A percentile compares a stretch with the other conserved stretches of the same genome.
These are phyloP conservation scores for Apaloderma vittatum DNA, from an alignment of 2,113 vertebrate species.

Conservation along the genomic window DNA sequence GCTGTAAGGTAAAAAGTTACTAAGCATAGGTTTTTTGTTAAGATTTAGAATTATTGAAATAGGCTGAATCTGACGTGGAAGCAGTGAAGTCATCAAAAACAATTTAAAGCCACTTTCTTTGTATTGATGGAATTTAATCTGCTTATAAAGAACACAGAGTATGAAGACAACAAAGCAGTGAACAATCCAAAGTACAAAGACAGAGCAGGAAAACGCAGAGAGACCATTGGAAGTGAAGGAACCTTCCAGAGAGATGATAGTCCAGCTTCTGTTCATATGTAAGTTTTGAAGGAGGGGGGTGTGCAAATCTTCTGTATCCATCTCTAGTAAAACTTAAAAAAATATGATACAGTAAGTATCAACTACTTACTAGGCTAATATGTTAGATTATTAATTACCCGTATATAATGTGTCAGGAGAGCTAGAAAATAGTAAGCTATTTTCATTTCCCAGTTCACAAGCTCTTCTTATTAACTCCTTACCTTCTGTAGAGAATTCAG, in stretches of 20 bases:
- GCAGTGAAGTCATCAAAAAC: not conserved
- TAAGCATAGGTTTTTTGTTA: not conserved
- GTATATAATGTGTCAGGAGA: not conserved
- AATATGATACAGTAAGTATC: not conserved
- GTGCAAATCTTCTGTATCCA: not conserved
- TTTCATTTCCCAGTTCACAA: not conserved
- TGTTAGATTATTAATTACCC: not conserved
- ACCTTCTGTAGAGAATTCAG: not conserved
- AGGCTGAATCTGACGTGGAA: not conserved
- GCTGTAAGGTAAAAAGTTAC: not conserved
- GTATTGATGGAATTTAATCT: not conserved
- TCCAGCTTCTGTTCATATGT: constrained; percentile 93
- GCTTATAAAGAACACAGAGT: constrained; percentile 87
- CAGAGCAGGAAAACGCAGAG: constrained; percentile 90
- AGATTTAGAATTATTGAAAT: not conserved
- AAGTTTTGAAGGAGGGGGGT: constrained; percentile 24
- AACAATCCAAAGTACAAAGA: constrained; percentile 94
- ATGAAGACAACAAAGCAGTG: constrained; percentile 86
- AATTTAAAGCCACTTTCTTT: not conserved
- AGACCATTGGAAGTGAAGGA: constrained; percentile 92
- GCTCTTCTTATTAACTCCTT: not conserved
- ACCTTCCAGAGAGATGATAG: constrained; percentile 91
- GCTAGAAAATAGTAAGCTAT: not conserved
- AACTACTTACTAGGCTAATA: not conserved
- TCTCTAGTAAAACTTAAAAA: not conserved